Conservation (phyloP, 2,113 vertebrate genomes). For the Megalops atlanticus region DNA sequence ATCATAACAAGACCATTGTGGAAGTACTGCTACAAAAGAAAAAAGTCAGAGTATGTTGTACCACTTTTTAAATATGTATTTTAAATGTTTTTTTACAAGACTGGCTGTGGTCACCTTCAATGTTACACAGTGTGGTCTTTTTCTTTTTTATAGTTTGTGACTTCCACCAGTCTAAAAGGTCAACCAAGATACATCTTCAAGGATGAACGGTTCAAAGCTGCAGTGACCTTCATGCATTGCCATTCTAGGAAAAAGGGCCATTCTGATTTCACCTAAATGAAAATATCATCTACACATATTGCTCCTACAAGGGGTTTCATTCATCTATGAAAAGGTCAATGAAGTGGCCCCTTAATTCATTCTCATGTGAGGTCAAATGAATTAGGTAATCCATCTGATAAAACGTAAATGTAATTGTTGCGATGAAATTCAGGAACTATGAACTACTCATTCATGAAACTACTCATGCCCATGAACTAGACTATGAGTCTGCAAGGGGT, state of each 20-base stretch:
- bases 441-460: too few relatives aligned
- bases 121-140: conserved; percentile 10
- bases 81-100: background rate
- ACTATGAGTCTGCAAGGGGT: too few relatives aligned
- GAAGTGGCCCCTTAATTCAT: conserved; percentile 6
- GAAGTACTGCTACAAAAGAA: too few relatives aligned
- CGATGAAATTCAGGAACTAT: background rate
- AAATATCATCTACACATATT: conserved; percentile 42
- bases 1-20: too few relatives aligned
- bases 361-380: conserved; percentile 24
- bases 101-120: background rate
- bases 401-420: background rate
- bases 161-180: conserved; percentile 55
- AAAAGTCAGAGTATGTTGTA: too few relatives aligned
- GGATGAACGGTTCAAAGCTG: conserved; percentile 54
- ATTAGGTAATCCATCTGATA: background rate
- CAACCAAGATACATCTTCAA: conserved; percentile 51
- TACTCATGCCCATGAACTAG: too few relatives aligned
- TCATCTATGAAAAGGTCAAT: conserved; percentile 39
- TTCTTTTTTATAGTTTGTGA: conserved; percentile 1
- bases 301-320: conserved; percentile 44
- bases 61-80: background rate
- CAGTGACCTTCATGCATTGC: conserved; percentile 60
- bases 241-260: conserved; percentile 46
- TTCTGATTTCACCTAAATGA: conserved; percentile 56